Evolutionary conservation across 2,797 vertebrate species (phyloP).

Genomic region (Allobates femoralis): DNA sequence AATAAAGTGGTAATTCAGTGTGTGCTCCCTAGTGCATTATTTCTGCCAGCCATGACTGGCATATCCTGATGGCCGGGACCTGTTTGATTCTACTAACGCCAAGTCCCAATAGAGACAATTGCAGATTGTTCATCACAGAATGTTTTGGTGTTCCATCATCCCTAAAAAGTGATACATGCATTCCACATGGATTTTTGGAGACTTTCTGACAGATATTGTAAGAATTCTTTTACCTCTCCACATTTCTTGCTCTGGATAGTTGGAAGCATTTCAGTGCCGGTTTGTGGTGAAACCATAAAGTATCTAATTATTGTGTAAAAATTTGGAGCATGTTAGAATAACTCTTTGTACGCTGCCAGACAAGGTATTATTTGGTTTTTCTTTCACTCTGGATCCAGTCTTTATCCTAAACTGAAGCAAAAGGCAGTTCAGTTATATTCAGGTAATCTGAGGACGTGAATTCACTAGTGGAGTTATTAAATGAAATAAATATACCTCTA

Average conservation of each 20-base stretch:
- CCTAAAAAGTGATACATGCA: neutral
- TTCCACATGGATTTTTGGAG: neutral
- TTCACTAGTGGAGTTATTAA: conserved; percentile 25
- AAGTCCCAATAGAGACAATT: conserved; percentile 18
- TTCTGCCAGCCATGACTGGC: neutral
- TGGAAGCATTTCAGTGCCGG: conserved; percentile 4
- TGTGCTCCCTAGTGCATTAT: neutral
- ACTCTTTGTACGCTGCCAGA: conserved; percentile 13
- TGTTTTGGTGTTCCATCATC: neutral
- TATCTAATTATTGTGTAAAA: conserved; percentile 31
- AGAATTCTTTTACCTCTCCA: neutral
- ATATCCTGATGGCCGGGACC: neutral
- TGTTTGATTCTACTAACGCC: neutral
- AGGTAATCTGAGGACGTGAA: conserved; percentile 49
- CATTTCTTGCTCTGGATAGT: neutral
- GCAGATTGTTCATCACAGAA: neutral
- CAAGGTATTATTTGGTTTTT: conserved; percentile 15
- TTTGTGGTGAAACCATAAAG: conserved; percentile 40
- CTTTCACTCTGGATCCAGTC: conserved; percentile 1
- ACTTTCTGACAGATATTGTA: neutral
- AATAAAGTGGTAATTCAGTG: neutral
- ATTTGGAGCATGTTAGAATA: conserved; percentile 26
- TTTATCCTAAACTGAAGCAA: conserved; percentile 23
- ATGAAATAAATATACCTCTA: conserved; percentile 21
- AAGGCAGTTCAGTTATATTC: conserved; percentile 21